Conservation (phyloP, 2,797 vertebrate genomes). For the Nannoperca obscura region DNA sequence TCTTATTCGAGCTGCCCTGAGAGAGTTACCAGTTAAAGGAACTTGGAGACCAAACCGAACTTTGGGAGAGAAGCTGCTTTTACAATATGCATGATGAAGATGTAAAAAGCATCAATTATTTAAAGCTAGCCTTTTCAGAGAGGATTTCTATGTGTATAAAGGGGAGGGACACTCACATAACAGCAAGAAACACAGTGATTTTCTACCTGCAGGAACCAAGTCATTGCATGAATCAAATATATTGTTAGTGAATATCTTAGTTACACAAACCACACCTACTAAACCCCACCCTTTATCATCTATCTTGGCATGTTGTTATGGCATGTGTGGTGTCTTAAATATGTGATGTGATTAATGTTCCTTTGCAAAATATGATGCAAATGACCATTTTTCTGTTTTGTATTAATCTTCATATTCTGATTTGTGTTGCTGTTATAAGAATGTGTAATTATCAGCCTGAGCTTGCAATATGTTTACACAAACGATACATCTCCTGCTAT, state of each 20-base stretch:
- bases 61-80: conserved; percentile 42
- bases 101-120: conserved; percentile 69
- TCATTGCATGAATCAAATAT: background rate
- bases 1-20: conserved; percentile 7
- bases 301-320: background rate
- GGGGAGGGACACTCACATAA: background rate
- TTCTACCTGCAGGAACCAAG: conserved; percentile 16
- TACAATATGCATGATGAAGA: conserved; percentile 70
- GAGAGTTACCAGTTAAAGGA: conserved; percentile 27
- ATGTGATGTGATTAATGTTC: background rate
- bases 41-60: conserved; percentile 23
- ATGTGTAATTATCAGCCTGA: background rate
- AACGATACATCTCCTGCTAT: conserved; percentile 4
- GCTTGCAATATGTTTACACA: conserved; percentile 12
- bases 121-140: conserved; percentile 49
- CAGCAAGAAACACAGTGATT: conserved; percentile 11
- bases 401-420: background rate
- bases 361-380: background rate
- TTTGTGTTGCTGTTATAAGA: background rate
- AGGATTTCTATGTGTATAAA: conserved; percentile 31
- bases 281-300: background rate
- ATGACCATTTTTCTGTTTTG: background rate
- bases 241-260: background rate
- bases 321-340: background rate
- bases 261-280: background rate